Base-by-base conservation (phyloP, 2,113 vertebrate genomes). In the Tenebrosternarchus preto region DNA sequence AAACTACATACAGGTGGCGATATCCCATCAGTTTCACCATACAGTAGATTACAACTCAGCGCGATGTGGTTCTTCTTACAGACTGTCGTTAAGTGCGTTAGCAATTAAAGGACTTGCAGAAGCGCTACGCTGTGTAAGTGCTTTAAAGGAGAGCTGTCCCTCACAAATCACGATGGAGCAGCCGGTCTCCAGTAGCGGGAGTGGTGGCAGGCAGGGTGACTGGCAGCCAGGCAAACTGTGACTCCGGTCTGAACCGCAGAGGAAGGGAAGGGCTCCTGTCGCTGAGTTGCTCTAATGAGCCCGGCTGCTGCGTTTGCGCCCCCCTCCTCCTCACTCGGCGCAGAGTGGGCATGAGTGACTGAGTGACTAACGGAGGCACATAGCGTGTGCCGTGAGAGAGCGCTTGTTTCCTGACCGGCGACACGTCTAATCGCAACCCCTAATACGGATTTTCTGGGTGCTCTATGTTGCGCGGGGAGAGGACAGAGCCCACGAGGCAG, bases 391-490 rank as follows among this genome's bases (percentile, higher is more conserved):
- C 43, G 43, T 50, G 43, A 50, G 8, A 50, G 43, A 50, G 2
- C 43, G 43, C 43, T 50, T 50, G 43, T 50, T 50, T 46, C 9
- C 39, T 46, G 39, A 1, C 5, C 39, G 39, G 39, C 8, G 39
- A 11, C 5, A 46, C 39, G 2, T 15, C 43, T 50, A 2, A 36
- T 36, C 8, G 43, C 39, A 46, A 50, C 0, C 43, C 43, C 43
- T 50, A 15, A 15, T 46, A 43, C 67, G 78, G 84, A 73, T 90
- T 81, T 85, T 63, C 77, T 86, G 80, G 79, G 85, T 75, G 85
- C 90, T 76, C 81, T 88, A 90, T 88, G 89, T 86, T 86, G 85
- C 87, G 88, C 69, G 84, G 90, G 89, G 88, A 90, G 86, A 76
- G 87, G 66, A 84, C 82, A 81, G 82, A 82, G 83, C 73, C 61